Conservation (phyloP, 2,888 invertebrate genomes). For the Mesoligia furuncula region DNA sequence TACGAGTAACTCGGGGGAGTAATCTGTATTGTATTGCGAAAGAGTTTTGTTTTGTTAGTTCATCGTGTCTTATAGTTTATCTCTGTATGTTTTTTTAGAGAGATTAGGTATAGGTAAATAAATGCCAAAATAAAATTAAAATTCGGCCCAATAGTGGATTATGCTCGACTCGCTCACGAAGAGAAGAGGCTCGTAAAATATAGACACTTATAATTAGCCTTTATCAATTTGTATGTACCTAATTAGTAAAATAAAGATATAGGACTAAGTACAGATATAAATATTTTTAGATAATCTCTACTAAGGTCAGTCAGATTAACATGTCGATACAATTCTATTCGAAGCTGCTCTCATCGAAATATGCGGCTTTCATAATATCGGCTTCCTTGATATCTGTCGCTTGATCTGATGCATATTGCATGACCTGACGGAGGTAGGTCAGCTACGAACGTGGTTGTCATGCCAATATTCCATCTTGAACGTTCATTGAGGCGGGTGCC, state of each 20-base stretch:
- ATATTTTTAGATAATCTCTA: neutral
- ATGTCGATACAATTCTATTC: neutral
- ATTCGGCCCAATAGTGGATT: too few species aligned
- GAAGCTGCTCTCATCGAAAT: neutral
- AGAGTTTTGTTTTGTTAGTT: constrained; percentile 58
- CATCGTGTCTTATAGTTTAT: constrained; percentile 35
- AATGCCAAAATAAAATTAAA: constrained; percentile 12
- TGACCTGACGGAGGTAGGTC: constrained; percentile 27
- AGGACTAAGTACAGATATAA: neutral
- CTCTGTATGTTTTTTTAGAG: neutral
- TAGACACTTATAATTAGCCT: too few species aligned
- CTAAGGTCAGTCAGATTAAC: neutral
- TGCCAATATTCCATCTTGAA: constrained; percentile 7
- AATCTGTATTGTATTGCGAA: constrained; percentile 51
- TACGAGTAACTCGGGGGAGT: constrained; percentile 33
- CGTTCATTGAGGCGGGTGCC: neutral
- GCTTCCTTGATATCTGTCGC: neutral
- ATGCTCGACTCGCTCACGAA: neutral
- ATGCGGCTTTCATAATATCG: neutral
- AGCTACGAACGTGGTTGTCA: neutral
- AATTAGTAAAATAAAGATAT: neutral
- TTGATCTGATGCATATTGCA: constrained; percentile 15
- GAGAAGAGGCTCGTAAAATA: neutral
- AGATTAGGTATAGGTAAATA: constrained; percentile 7
- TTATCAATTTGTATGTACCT: neutral